Base-by-base conservation (phyloP, 1,140 invertebrate genomes). In the Drosophila subobscura region DNA sequence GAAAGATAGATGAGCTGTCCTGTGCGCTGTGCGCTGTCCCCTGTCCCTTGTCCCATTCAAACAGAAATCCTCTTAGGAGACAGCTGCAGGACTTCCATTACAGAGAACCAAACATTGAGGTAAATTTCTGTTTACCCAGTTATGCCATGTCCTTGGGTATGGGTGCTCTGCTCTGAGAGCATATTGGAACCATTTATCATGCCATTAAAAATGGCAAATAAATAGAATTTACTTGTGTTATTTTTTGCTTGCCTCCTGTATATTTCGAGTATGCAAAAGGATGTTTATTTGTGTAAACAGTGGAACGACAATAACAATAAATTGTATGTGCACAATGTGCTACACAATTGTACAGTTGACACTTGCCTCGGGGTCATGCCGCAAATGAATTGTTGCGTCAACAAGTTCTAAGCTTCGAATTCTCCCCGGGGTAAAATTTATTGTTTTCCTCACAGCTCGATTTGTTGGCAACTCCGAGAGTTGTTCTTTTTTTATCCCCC, bases 371-470 rank as follows among this genome's bases (percentile, higher is more conserved):
- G 45, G 54, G 12, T 20, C 37, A 40, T 14, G 40, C 16, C 22
- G 14, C 1, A 70, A 57, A 45, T 53, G 25, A 53, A 14, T 46
- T 53, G 52, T 23, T 66, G 29, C 60, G 52, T 56, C 50, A 54
- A 49, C 63, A 56, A 56, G 44, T 68, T 20, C 42, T 47, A 23
- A 33, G 33, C 4, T 33, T 33, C 6, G 16, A 41, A 47, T 67
- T 54, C 4, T 3, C 23, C 5, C 20, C n/a, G 14, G n/a, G 33
- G 4, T 8, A 40, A 59, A 66, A 44, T 66, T 65, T 71, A 63
- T 64, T 77, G 29, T 73, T 81, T 58, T 49, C 10, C 51, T 33
- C 54, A 29, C 72, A 67, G 46, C 70, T 58, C 64, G 45, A 74
- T 81, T 72, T 66, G 37, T 49, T 70, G 12, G 46, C 49, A 59